Evolutionary conservation across 2,113 vertebrate species (phyloP).

Genomic region (Picathartes gymnocephalus): DNA sequence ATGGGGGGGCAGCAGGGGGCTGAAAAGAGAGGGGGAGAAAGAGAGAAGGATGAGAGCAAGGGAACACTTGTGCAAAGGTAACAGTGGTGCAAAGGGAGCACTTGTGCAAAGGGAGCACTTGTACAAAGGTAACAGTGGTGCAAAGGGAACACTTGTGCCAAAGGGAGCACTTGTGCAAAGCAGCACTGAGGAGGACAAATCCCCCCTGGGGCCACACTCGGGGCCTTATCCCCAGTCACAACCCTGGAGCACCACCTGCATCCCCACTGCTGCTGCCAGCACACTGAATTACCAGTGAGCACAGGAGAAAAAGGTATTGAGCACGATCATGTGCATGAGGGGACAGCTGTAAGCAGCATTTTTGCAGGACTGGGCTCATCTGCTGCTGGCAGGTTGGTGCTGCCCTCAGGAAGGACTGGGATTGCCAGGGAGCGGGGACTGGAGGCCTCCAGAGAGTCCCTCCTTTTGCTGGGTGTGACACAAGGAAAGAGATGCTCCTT

Average conservation of each 20-base stretch:
- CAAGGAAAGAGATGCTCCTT: fast-evolving
- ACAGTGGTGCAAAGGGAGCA: not conserved
- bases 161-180: not conserved
- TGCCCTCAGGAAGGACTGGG: not conserved
- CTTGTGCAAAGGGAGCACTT: not conserved
- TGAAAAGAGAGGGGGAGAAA: not conserved
- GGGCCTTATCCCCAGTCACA: not conserved
- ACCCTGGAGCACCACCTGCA: not conserved
- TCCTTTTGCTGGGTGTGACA: not conserved
- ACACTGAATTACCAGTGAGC: not conserved
- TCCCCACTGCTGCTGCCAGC: fast-evolving
- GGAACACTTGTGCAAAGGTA: not conserved
- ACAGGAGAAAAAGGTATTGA: not conserved
- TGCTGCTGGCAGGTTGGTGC: not conserved
- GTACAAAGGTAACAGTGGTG: not conserved
- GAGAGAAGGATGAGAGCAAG: not conserved
- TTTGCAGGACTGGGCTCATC: not conserved
- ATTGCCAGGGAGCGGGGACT: not conserved
- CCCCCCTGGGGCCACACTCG: not conserved
- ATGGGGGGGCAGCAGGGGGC: not conserved
- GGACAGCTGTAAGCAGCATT: not conserved
- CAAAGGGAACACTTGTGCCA: not conserved
- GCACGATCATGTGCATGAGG: fast-evolving
- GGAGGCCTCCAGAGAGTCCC: not conserved
- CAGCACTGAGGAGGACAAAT: fast-evolving